Conservation (phyloP, 2,113 vertebrate genomes). For the Ondatra zibethicus region DNA sequence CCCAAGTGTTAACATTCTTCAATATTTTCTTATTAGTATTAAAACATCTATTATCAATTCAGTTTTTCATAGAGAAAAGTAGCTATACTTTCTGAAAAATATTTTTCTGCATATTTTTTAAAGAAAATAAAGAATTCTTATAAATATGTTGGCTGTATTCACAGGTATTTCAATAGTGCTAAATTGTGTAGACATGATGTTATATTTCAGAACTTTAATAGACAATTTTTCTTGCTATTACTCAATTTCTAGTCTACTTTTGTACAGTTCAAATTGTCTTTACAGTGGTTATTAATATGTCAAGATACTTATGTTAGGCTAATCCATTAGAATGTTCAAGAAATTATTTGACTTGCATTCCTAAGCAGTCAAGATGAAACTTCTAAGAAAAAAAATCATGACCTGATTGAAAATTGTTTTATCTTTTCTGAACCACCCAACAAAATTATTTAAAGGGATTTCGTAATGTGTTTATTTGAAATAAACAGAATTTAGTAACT, state of each 20-base stretch:
- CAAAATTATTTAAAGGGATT: not conserved
- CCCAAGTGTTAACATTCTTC: not conserved
- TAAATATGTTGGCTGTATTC: not conserved
- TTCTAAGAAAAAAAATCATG: not conserved
- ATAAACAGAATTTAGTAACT: not conserved
- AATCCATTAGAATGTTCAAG: not conserved
- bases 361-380: not conserved
- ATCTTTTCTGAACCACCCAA: not conserved
- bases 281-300: not conserved
- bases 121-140: not conserved
- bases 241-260: not conserved
- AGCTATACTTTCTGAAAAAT: not conserved
- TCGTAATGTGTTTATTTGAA: not conserved
- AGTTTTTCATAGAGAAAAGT: not conserved
- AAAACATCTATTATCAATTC: not conserved
- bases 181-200: not conserved
- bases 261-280: not conserved
- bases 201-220: not conserved
- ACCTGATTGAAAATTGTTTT: not conserved
- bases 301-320: not conserved
- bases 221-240: not conserved
- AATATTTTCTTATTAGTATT: not conserved
- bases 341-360: not conserved
- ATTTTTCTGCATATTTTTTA: not conserved
- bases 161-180: not conserved